A percentile compares a stretch with the other conserved stretches of the same genome.
These are phyloP conservation scores for Heteromormyrus szaboi DNA, from an alignment of 2,797 vertebrate genomes.

Conservation along the genomic window DNA sequence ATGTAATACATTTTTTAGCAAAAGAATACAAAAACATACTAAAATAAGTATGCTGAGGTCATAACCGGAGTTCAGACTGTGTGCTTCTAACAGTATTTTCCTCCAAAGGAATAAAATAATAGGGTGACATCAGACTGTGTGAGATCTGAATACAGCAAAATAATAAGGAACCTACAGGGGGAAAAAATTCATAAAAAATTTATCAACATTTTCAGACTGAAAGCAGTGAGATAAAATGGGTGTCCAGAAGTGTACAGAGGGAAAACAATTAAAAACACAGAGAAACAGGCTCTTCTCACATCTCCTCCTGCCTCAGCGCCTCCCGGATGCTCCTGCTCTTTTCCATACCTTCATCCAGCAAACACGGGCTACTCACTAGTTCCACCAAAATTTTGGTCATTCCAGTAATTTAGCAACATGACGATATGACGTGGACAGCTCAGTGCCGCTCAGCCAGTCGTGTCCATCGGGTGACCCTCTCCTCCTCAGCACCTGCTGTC, in stretches of 20 bases:
- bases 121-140: constrained; percentile 60
- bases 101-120: constrained; percentile 69
- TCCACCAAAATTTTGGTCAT: constrained; percentile 20
- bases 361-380: constrained; percentile 41
- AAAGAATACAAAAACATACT: constrained; percentile 56
- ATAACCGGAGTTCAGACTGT: constrained; percentile 62
- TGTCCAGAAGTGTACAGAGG: neutral
- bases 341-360: neutral
- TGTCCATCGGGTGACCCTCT: constrained; percentile 57
- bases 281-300: neutral
- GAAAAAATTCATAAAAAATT: constrained; percentile 54
- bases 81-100: constrained; percentile 44
- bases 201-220: neutral
- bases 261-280: constrained; percentile 1
- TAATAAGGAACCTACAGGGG: constrained; percentile 29
- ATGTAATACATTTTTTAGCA: constrained; percentile 63
- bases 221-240: neutral
- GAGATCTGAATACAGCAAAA: constrained; percentile 68
- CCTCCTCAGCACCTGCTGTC: constrained; percentile 46
- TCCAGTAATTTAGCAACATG: constrained; percentile 31
- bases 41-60: constrained; percentile 52
- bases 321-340: constrained; percentile 19
- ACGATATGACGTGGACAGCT: constrained; percentile 30
- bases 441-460: constrained; percentile 47
- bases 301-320: neutral